Base-by-base conservation (phyloP, 2,888 invertebrate genomes). In the Geophilus truncorum region DNA sequence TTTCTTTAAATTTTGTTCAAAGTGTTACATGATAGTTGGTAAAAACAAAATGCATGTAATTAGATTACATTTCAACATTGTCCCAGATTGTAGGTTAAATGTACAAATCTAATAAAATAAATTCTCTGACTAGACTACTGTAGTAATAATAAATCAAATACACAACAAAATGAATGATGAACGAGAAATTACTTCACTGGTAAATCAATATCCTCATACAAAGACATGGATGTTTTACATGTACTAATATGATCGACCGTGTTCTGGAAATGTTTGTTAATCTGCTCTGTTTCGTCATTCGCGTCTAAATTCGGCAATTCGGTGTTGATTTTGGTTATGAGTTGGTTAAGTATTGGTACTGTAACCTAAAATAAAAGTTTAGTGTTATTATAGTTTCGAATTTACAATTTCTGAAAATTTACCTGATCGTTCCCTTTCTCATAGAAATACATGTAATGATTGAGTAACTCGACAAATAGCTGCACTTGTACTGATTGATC, bases 401-500 rank as follows among this genome's bases (percentile, higher is more conserved):
- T 32, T 32, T 21, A 9, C n/a, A 77, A 12, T 1, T 0, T 77
- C 10, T 15, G 1, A 77, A 7, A 77, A 77, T 36, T 84, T 85
- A 91, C 92, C 87, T 90, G 89, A 81, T 90, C 90, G 87, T 95
- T 94, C 81, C 95, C 95, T 83, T 96, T 92, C 86, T 97, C 96
- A 84, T 94, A 92, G 87, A 97, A 96, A 87, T 95, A 94, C 79
- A 97, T 92, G 88, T 98, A 97, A 83, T 96, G 92, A 86, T 97
- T 97, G 80, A 99, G 89, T 82, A 99, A 90, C 87, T 98, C 98
- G 4, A 97, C 95, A 86, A 96, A 93, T 57, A 99, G 90, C 86
- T 98, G 98, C 25, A 97, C 95, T 89, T 98, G 98, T 6, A 98
- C 97, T 1, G 94, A 93, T 21, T 92, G 92, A 88, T 99, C 99